Base-by-base conservation (phyloP, 2,797 vertebrate genomes). In the Acanthis flammea region DNA sequence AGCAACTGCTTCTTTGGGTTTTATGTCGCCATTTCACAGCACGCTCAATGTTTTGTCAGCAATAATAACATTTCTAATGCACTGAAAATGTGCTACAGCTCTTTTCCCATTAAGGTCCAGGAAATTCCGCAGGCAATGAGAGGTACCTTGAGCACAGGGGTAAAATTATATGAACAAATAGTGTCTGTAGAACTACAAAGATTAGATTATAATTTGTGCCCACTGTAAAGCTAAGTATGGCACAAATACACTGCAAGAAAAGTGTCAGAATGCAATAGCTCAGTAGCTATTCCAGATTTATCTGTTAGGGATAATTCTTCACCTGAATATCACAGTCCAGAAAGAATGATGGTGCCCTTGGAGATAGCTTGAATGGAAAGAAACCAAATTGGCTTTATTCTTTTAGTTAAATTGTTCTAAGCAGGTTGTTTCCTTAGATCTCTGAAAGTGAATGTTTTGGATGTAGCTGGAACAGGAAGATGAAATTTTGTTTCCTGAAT, bases 1-100 rank as follows among this genome's bases (percentile, higher is more conserved):
- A 94, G 30, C 18, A 72, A 45, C 77, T 1, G 1, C 78, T 92
- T 72, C 31, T 89, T 58, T 55, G 72, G 24, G 39, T 5, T 95
- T 96, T 87, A 51, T 91, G 79, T 83, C 31, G 5, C 68, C 42
- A 37, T 96, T 96, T 96, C 80, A 53, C 57, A 90, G 71, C 60
- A 62, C 1, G 6, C 28, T 92, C 66, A 86, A 28, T 44, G 75
- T 94, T 88, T 72, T 85, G 55, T 80, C 75, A 82, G 48, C 86
- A 83, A 70, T 95, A 94, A 95, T 88, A 85, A 76, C 39, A 27
- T 74, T 93, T 90, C 80, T 95, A 92, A 94, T 90, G 82, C 84
- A 45, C 90, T 76, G 47, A 83, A 94, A 86, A 78, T 67, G 54
- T 61, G 60, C 85, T 79, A 44, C 45, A 94, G 62, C 61, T 93